Evolutionary conservation across 2,888 invertebrate genomes (phyloP), one percentile per base, ranked within the genome.

Genomic region (Pemphredon lugubris): DNA sequence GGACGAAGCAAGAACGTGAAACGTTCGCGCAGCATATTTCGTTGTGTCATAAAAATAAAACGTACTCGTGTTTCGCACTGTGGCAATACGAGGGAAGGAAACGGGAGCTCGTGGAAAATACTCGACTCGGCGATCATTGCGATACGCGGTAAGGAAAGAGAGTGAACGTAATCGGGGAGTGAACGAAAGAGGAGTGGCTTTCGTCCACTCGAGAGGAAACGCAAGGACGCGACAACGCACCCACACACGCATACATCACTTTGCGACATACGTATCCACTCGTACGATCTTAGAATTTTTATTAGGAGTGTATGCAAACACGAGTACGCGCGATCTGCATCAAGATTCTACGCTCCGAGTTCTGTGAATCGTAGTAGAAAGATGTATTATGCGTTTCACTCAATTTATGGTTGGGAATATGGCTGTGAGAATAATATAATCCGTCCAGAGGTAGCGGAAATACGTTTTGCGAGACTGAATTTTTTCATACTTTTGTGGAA

Each of bases 151-250:
- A 44, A 54, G 58, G 47, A 63, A 61, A 66, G 74, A 77, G 64
- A 77, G 78, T 74, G 78, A 64, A 74, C 59, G 78, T 77, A 80
- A 77, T 68, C 72, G 66, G 48, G 70, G 70, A 79, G 67, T 53
- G 71, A 75, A 70, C 67, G 71, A 69, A 58, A 71, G 70, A 72
- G 79, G 81, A 73, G 66, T 70, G 76, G 76, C 64, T 39, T 60
- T 67, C 45, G 50, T 60, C 66, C 58, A 71, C 63, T 77, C 68
- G 73, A 77, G 79, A 79, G 83, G 81, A 77, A 80, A 81, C 69
- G 81, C 83, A 83, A 83, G 82, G 83, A 79, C 82, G 83, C 68
- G 72, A 55, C 79, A 50, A 42, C 51, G 55, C 50, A 54, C 30
- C 21, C 18, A 30, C n/a, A 30, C 45, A 39, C 47, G 14, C 34